These are phyloP conservation scores for Machaerirhynchus nigripectus DNA, from an alignment of 2,113 vertebrate species.

Conservation along the genomic window DNA sequence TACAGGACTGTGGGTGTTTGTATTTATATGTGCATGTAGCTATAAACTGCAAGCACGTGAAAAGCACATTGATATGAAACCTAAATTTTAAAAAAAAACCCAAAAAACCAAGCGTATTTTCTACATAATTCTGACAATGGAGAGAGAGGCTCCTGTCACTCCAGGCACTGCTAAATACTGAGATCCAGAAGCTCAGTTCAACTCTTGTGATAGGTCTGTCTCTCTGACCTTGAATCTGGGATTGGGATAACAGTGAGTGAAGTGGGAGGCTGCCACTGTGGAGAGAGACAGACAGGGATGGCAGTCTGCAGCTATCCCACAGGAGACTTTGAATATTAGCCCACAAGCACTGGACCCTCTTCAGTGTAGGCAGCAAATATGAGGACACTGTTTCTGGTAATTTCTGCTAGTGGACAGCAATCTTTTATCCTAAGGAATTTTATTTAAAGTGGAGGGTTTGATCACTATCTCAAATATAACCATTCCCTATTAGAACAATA, in stretches of 20 bases:
- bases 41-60: not conserved
- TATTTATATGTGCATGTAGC: not conserved
- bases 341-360: not conserved
- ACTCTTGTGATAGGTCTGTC: not conserved
- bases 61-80: not conserved
- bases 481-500: not conserved
- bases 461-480: not conserved
- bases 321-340: not conserved
- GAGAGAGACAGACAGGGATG: not conserved
- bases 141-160: not conserved
- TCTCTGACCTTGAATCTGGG: not conserved
- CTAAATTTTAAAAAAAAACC: not conserved
- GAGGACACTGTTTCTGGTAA: not conserved
- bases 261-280: not conserved
- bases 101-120: not conserved
- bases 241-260: not conserved
- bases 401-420: not conserved
- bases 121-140: not conserved
- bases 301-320: not conserved
- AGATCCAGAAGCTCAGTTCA: not conserved
- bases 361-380: not conserved
- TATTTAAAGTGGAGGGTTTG: not conserved
- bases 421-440: not conserved
- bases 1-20: not conserved
- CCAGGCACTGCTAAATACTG: not conserved